Percentiles rank a stretch among this genome's conserved stretches.
These are phyloP conservation scores for Crambe crambe DNA, from an alignment of 37 sponge, comb jelly and placozoan species.

Conservation along the genomic window DNA sequence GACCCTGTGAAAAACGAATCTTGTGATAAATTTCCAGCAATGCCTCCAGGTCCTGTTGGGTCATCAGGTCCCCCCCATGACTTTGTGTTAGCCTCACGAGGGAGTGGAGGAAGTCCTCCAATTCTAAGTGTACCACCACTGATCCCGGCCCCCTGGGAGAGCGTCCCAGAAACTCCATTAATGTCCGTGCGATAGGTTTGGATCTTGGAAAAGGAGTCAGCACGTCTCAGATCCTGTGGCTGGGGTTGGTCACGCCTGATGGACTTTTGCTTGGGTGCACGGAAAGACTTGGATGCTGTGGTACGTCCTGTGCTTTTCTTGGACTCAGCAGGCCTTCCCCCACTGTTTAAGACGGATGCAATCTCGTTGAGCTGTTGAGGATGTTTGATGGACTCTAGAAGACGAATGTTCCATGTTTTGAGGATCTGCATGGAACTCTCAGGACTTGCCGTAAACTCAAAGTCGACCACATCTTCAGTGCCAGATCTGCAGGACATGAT, in stretches of 20 bases:
- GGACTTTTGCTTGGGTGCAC: background rate
- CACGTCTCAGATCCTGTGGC: background rate
- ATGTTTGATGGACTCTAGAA: constrained; percentile 35
- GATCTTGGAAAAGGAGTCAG: constrained; percentile 18
- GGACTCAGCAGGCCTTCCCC: background rate
- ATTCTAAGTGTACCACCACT: background rate
- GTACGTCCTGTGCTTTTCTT: background rate
- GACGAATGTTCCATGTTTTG: constrained; percentile 34
- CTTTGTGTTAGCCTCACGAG: background rate
- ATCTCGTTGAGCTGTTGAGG: constrained; percentile 32
- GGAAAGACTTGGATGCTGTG: constrained; percentile 11
- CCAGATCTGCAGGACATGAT: background rate
- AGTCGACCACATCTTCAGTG: constrained; percentile 30
- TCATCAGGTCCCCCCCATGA: background rate
- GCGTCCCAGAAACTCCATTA: background rate
- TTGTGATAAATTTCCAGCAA: background rate
- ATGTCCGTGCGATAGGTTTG: background rate
- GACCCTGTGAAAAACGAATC: background rate
- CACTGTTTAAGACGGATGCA: constrained; percentile 1
- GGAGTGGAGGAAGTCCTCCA: constrained; percentile 5
- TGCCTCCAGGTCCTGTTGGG: background rate
- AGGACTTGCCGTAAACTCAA: constrained; percentile 35
- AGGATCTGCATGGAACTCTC: constrained; percentile 32
- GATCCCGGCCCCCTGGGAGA: background rate
- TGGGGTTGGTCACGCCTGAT: background rate